A percentile compares a stretch with the other conserved stretches of the same genome.
Evolutionary conservation across 2,888 invertebrate species (phyloP).

Genomic region (Colletes collaris): DNA sequence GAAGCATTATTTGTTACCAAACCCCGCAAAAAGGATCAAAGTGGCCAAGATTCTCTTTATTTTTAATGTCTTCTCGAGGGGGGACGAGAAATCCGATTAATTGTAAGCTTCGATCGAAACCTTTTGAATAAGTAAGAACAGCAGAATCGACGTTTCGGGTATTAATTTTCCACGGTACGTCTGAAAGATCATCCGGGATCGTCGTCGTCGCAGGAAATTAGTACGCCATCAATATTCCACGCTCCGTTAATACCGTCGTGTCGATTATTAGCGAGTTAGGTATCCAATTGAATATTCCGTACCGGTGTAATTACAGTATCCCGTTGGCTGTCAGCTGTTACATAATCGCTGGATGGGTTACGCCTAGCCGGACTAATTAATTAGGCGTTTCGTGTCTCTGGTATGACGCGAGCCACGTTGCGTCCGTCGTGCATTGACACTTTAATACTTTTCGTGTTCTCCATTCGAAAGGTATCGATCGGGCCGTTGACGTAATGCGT

Average conservation of each 20-base stretch:
- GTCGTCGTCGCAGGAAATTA: constrained; percentile 56
- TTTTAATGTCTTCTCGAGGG: no score
- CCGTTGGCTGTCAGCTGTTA: constrained; percentile 64
- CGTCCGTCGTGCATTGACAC: constrained; percentile 39
- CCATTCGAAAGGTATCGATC: constrained; percentile 18
- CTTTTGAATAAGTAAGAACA: constrained; percentile 1
- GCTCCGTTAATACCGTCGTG: constrained; percentile 70
- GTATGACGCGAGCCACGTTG: constrained; percentile 29
- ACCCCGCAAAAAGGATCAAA: no score
- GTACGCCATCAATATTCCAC: constrained; percentile 69
- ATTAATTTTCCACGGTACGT: constrained; percentile 28
- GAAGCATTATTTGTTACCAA: no score
- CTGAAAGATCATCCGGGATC: constrained; percentile 39
- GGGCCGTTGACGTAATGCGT: neutral
- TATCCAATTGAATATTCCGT: constrained; percentile 73
- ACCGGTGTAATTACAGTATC: constrained; percentile 68
- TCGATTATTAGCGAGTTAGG: constrained; percentile 75
- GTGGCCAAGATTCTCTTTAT: no score
- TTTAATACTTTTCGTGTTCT: constrained; percentile 39
- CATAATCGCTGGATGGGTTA: constrained; percentile 61
- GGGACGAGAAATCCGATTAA: neutral
- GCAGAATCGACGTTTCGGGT: neutral
- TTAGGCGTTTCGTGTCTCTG: constrained; percentile 52
- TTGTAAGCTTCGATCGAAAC: neutral
- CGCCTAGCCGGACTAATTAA: constrained; percentile 62